These are phyloP conservation scores for Thripadectes ignobilis DNA, from an alignment of 2,797 vertebrate genomes.

Conservation along the genomic window DNA sequence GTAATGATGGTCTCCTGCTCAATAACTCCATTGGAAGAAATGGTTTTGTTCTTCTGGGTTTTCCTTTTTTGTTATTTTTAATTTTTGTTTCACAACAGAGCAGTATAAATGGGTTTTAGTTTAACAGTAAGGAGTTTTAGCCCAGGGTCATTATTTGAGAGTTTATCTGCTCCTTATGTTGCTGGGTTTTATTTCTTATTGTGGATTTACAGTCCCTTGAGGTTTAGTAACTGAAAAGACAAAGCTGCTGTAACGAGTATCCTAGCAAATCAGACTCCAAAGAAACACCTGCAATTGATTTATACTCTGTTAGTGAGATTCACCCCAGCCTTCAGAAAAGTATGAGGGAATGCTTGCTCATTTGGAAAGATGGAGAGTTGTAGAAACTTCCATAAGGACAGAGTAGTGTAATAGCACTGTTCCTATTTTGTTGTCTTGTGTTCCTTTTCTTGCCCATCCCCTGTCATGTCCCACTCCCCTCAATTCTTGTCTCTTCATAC, in stretches of 20 bases:
- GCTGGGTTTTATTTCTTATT: background rate
- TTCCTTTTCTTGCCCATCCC: background rate
- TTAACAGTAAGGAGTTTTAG: background rate
- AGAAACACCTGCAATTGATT: background rate
- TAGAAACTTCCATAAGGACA: background rate
- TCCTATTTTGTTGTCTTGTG: background rate
- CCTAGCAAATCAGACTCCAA: background rate
- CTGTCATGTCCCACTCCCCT: background rate
- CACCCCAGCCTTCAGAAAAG: background rate
- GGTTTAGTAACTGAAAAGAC: background rate
- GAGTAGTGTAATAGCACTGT: background rate
- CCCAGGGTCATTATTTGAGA: background rate
- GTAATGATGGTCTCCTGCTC: background rate
- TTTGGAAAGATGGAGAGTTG: background rate
- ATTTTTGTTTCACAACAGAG: background rate
- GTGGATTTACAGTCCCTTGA: background rate
- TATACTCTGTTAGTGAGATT: background rate
- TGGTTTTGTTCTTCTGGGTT: background rate
- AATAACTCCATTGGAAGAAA: background rate
- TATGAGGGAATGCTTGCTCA: background rate
- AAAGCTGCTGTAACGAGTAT: background rate
- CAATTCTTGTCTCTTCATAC: background rate
- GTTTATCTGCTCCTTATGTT: background rate
- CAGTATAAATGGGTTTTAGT: background rate
- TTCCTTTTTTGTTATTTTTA: background rate